Evolutionary conservation across 2,797 vertebrate species (phyloP).

Genomic region (Pantherophis alleghaniensis): DNA sequence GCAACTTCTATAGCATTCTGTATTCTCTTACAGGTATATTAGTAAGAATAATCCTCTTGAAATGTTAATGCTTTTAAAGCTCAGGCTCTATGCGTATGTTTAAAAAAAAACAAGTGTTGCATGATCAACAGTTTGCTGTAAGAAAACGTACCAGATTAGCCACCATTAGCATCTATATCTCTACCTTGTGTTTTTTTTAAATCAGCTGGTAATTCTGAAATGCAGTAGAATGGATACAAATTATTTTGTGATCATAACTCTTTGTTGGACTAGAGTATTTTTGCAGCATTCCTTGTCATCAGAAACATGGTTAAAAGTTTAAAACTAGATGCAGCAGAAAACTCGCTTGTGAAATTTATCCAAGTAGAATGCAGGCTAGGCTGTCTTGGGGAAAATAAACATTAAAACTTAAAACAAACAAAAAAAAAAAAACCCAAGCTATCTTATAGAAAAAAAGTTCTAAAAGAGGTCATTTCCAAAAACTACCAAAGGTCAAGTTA

Average conservation of each 20-base stretch:
- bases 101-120: slow-evolving; percentile 79
- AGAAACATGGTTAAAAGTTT: slow-evolving; percentile 92
- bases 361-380: slow-evolving; percentile 89
- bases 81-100: neutral
- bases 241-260: slow-evolving; percentile 96
- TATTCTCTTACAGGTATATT: neutral
- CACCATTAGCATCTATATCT: slow-evolving; percentile 82
- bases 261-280: slow-evolving; percentile 96
- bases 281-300: slow-evolving; percentile 99
- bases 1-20: neutral
- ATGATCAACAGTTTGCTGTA: slow-evolving; percentile 90
- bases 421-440: neutral
- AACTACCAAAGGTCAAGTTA: neutral
- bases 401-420: slow-evolving; percentile 83
- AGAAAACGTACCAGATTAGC: slow-evolving; percentile 82
- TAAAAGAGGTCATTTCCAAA: neutral
- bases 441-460: neutral
- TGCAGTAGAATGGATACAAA: slow-evolving; percentile 95
- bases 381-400: slow-evolving; percentile 98
- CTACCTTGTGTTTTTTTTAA: slow-evolving; percentile 84
- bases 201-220: slow-evolving; percentile 85
- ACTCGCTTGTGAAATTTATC: slow-evolving; percentile 85
- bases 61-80: neutral
- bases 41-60: neutral
- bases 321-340: slow-evolving; percentile 83